phyloP scores from a whole-genome alignment of 2,797 vertebrate genomes.

The Pseudochirops cupreus region DNA sequence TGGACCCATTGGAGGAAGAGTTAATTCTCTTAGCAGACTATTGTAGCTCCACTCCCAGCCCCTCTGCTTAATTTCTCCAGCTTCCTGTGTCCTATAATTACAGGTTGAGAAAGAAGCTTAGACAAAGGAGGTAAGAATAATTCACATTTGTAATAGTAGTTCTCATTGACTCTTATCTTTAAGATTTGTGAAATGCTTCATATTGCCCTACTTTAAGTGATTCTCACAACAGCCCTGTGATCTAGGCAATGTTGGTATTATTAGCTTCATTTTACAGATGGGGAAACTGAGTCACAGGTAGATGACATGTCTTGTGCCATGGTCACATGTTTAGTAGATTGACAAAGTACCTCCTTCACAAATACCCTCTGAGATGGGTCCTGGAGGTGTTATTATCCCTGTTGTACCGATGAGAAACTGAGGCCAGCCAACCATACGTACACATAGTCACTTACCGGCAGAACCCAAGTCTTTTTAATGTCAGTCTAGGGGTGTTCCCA shows the following conservation, averaged over 20 bases:
- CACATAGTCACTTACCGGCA: background rate
- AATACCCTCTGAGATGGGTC: background rate
- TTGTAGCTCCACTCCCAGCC: background rate
- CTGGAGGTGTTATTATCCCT: background rate
- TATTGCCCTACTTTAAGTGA: background rate
- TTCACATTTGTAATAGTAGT: background rate
- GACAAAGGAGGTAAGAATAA: background rate
- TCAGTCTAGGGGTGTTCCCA: no score
- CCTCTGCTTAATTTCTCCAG: background rate
- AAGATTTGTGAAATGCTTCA: background rate
- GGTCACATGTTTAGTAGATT: background rate
- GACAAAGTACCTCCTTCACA: background rate
- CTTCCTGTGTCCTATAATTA: background rate
- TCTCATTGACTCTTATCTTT: background rate
- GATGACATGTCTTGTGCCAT: background rate
- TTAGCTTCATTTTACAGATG: background rate
- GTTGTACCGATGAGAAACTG: background rate
- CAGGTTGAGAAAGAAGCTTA: background rate
- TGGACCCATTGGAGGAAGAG: background rate
- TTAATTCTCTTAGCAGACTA: background rate
- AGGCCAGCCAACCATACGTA: background rate
- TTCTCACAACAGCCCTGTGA: background rate
- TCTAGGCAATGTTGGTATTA: background rate
- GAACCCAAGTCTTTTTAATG: no score
- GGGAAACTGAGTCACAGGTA: background rate